Conservation (phyloP, 2,797 vertebrate genomes). For the Sebastes diploproa region DNA sequence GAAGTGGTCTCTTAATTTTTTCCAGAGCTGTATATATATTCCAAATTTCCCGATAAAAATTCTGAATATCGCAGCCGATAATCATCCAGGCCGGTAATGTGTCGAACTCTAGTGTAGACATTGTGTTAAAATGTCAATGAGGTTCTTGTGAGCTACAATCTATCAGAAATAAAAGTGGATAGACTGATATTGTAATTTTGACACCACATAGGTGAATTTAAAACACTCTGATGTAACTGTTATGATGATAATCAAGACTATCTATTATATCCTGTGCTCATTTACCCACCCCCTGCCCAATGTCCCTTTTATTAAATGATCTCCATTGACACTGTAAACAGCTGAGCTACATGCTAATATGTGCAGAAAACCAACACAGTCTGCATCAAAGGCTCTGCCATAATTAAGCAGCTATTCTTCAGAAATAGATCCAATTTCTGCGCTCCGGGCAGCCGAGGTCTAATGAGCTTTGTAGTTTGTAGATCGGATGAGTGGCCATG, state of each 20-base stretch:
- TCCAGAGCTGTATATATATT: too few species aligned
- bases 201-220: not conserved
- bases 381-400: slow-evolving; percentile 27
- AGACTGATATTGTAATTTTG: not conserved
- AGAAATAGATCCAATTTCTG: not conserved
- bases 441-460: not conserved
- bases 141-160: not conserved
- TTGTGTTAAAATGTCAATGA: not conserved
- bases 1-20: too few species aligned
- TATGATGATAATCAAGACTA: not conserved
- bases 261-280: not conserved
- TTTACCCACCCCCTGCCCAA: not conserved
- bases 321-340: slow-evolving; percentile 7
- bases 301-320: slow-evolving; percentile 2
- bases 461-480: slow-evolving; percentile 38
- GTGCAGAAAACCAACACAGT: not conserved
- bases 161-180: not conserved
- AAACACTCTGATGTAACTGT: not conserved
- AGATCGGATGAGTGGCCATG: slow-evolving; percentile 4
- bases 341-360: slow-evolving; percentile 20
- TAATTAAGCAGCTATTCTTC: slow-evolving; percentile 39
- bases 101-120: too few species aligned
- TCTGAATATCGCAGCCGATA: too few species aligned
- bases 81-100: too few species aligned
- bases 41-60: too few species aligned